These are phyloP conservation scores for Buceros bicornis DNA, from an alignment of 2,797 vertebrate species.

Conservation along the genomic window DNA sequence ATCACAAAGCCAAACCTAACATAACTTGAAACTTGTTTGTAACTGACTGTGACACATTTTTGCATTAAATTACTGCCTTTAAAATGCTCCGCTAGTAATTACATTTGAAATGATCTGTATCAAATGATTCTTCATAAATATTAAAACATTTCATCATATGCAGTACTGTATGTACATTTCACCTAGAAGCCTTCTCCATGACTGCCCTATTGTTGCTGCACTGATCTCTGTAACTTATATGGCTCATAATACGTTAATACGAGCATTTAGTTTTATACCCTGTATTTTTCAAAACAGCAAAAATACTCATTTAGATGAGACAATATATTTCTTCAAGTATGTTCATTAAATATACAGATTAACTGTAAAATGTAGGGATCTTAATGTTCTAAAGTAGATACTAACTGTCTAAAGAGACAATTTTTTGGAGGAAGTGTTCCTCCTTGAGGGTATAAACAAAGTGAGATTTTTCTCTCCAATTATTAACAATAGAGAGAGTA, in stretches of 20 bases:
- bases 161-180: background rate
- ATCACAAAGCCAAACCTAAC: constrained; percentile 45
- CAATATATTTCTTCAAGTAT: background rate
- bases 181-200: background rate
- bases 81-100: background rate
- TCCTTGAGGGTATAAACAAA: background rate
- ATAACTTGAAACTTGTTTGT: constrained; percentile 48
- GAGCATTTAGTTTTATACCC: background rate
- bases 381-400: background rate
- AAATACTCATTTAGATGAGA: background rate
- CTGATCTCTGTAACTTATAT: background rate
- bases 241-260: background rate
- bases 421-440: background rate
- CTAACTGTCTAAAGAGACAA: background rate
- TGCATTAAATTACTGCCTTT: constrained; percentile 22
- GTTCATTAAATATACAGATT: background rate
- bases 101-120: constrained; percentile 17
- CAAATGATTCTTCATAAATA: background rate
- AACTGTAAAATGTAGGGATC: background rate
- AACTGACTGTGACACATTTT: constrained; percentile 34
- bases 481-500: background rate
- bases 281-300: background rate
- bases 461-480: background rate
- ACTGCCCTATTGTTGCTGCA: background rate
- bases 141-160: background rate